Percentiles rank a stretch among this genome's conserved stretches.
Evolutionary conservation across 1,140 invertebrate species (phyloP).

Genomic region (Sarcophaga peregrina): DNA sequence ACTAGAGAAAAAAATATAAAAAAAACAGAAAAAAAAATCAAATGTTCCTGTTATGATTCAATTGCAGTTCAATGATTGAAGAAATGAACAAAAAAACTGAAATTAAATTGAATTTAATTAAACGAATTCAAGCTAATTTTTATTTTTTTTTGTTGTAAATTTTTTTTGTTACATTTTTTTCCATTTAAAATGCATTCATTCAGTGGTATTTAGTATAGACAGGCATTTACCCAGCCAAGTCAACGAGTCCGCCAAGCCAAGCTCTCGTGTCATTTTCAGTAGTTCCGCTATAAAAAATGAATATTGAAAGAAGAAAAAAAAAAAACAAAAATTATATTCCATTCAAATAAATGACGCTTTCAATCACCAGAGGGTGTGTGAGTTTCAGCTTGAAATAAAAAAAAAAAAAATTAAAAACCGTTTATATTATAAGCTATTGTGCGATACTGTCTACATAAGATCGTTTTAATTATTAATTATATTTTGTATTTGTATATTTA

Average conservation of each 20-base stretch:
- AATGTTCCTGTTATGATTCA: conserved; percentile 41
- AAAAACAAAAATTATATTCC: neutral
- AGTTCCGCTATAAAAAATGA: conserved; percentile 14
- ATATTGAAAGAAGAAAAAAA: neutral
- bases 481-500: neutral
- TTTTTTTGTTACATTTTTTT: too few relatives aligned
- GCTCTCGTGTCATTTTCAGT: neutral
- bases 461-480: conserved; percentile 12
- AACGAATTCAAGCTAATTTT: conserved; percentile 13
- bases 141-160: neutral
- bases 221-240: too few relatives aligned
- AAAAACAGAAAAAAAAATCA: neutral
- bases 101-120: neutral
- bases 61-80: conserved; percentile 21
- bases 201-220: too few relatives aligned
- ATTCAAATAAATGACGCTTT: too few relatives aligned
- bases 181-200: too few relatives aligned
- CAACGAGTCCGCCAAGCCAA: too few relatives aligned
- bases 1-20: neutral
- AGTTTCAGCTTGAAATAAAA: neutral
- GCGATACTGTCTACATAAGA: neutral
- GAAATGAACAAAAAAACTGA: neutral
- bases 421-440: too few relatives aligned
- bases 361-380: too few relatives aligned
- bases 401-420: neutral